These are phyloP conservation scores for Drosophila mimetica DNA, from an alignment of 2,888 invertebrate species.

Conservation along the genomic window DNA sequence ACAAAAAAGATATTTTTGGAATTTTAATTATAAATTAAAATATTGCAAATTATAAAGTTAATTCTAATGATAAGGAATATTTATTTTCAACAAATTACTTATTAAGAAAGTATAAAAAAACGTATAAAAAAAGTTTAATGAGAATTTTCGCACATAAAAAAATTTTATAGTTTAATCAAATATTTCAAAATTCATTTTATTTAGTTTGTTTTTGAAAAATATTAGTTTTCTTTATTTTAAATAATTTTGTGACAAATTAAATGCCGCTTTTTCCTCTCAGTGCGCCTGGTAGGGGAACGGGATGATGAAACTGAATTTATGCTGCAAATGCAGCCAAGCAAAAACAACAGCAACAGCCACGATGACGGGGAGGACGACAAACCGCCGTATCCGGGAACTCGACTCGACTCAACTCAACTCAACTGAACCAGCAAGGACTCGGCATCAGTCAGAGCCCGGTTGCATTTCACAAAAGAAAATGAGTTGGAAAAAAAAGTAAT, in stretches of 20 bases:
- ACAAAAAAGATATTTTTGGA: background rate
- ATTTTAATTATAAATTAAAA: no score
- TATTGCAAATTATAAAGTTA: no score
- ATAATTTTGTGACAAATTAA: no score
- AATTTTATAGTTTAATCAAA: no score
- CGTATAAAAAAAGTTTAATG: no score
- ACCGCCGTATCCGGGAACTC: conserved; percentile 63
- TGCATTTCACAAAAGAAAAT: conserved; percentile 79
- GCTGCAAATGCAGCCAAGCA: conserved; percentile 77
- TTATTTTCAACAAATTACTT: no score
- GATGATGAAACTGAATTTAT: conserved; percentile 81
- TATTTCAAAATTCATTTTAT: no score
- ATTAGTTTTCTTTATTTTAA: no score
- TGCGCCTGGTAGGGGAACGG: conserved; percentile 38
- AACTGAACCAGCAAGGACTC: conserved; percentile 46
- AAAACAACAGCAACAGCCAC: conserved; percentile 55
- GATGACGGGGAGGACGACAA: conserved; percentile 33
- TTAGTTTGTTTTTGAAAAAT: no score
- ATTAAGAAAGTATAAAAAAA: no score
- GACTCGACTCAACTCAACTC: conserved; percentile 33
- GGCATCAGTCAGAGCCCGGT: conserved; percentile 43
- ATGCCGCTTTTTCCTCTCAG: conserved; percentile 7
- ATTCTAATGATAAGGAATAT: no score
- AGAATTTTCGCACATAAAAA: no score
- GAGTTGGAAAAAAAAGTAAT: conserved; percentile 79